Evolutionary conservation across 2,797 vertebrate species (phyloP).

Genomic region (Pyrocephalus nanus): DNA sequence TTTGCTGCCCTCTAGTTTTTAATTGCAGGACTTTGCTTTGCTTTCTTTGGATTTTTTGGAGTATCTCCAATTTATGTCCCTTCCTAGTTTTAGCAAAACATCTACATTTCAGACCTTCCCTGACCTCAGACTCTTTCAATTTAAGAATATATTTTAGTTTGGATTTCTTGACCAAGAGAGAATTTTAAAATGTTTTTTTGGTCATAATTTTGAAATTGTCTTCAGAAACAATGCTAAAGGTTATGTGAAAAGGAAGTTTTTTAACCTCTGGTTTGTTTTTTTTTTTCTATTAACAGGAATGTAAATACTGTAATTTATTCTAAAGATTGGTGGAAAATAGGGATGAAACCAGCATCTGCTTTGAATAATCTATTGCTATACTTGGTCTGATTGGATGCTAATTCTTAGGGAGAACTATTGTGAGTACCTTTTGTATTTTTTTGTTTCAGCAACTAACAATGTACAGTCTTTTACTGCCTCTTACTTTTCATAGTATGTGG

Average conservation of each 20-base stretch:
- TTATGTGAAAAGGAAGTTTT: neutral
- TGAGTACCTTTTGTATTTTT: neutral
- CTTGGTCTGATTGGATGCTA: neutral
- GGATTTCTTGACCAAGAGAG: neutral
- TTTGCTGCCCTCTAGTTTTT: conserved; percentile 6
- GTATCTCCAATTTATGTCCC: neutral
- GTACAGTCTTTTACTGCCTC: neutral
- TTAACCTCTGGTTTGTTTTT: neutral
- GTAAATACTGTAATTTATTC: neutral
- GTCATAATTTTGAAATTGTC: neutral
- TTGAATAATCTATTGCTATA: neutral
- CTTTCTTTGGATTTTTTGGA: neutral
- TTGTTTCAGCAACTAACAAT: neutral
- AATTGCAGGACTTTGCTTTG: neutral
- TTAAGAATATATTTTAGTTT: neutral
- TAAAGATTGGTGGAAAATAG: neutral
- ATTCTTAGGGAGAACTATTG: neutral
- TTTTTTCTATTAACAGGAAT: neutral
- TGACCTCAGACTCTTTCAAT: neutral
- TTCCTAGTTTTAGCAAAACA: neutral
- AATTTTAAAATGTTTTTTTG: neutral
- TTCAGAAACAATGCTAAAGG: neutral
- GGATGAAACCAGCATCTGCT: neutral
- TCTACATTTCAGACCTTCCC: neutral
- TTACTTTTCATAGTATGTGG: neutral